phyloP scores from a whole-genome alignment of 2,888 invertebrate genomes.

The Napeogenes sylphis region DNA sequence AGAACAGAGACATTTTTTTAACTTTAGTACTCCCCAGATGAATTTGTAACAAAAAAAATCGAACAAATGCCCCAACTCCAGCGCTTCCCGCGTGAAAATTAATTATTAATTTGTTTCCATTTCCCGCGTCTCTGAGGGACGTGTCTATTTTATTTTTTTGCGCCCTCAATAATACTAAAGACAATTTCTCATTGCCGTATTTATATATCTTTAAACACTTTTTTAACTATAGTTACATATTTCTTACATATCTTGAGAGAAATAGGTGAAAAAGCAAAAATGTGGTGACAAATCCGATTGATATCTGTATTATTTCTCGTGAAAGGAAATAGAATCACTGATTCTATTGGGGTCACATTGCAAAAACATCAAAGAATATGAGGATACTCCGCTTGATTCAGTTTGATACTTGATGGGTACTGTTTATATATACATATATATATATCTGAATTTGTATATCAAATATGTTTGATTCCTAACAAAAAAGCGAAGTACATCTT shows the following conservation, averaged over 20 bases:
- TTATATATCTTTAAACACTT: slow-evolving; percentile 17
- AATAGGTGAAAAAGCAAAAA: too few species aligned
- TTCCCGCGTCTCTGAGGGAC: slow-evolving; percentile 53
- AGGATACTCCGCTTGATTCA: slow-evolving; percentile 35
- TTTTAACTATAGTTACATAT: slow-evolving; percentile 8
- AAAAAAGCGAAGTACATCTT: too few species aligned
- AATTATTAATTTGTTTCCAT: slow-evolving; percentile 73
- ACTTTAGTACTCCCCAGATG: slow-evolving; percentile 59
- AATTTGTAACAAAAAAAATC: slow-evolving; percentile 66
- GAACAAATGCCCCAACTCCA: slow-evolving; percentile 58
- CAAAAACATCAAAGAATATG: slow-evolving; percentile 55
- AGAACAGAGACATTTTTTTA: slow-evolving; percentile 56
- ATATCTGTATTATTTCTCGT: neutral
- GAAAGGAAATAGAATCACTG: slow-evolving; percentile 1
- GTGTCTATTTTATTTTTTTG: slow-evolving; percentile 56
- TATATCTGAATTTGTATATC: too few species aligned
- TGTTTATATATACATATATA: too few species aligned
- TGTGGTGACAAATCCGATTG: neutral
- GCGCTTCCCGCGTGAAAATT: slow-evolving; percentile 65
- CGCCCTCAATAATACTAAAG: slow-evolving; percentile 57
- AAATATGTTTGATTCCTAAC: too few species aligned
- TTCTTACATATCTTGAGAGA: neutral
- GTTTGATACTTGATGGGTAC: too few species aligned
- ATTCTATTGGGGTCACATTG: slow-evolving; percentile 32
- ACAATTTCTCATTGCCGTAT: slow-evolving; percentile 46